phyloP scores from a whole-genome alignment of 1,140 invertebrate species.

The Drosophila trapezifrons region DNA sequence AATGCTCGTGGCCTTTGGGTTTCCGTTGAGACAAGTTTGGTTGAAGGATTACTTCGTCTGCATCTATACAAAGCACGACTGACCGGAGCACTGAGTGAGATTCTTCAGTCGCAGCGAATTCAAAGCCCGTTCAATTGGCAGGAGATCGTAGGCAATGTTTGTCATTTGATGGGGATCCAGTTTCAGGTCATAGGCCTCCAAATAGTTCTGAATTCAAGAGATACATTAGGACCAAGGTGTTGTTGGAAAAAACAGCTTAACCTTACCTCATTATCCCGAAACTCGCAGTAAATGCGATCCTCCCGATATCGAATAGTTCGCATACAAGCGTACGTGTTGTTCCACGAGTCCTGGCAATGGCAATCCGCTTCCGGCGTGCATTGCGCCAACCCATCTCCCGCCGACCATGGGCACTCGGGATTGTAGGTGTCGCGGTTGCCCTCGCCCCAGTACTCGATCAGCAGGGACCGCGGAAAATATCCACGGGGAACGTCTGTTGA shows the following conservation, averaged over 20 bases:
- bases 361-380: slow-evolving; percentile 88
- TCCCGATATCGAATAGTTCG: slow-evolving; percentile 85
- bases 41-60: slow-evolving; percentile 2
- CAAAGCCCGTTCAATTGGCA: slow-evolving; percentile 81
- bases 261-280: slow-evolving; percentile 89
- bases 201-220: slow-evolving; percentile 86
- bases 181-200: slow-evolving; percentile 89
- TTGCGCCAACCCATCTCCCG: slow-evolving; percentile 86
- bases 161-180: slow-evolving; percentile 89
- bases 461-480: slow-evolving; percentile 84
- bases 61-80: slow-evolving; percentile 42
- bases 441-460: slow-evolving; percentile 93
- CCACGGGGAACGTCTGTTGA: slow-evolving; percentile 5
- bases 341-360: slow-evolving; percentile 92
- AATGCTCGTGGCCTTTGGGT: too few relatives aligned
- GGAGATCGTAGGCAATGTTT: slow-evolving; percentile 86
- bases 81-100: slow-evolving; percentile 67
- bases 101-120: slow-evolving; percentile 68
- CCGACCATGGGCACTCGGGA: slow-evolving; percentile 86
- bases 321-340: slow-evolving; percentile 93
- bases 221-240: background rate
- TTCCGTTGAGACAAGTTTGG: background rate
- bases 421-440: slow-evolving; percentile 85
- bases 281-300: slow-evolving; percentile 90
- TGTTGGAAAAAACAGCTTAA: background rate